Conservation (phyloP, 2,797 vertebrate genomes). For the Neopelma chrysocephalum region DNA sequence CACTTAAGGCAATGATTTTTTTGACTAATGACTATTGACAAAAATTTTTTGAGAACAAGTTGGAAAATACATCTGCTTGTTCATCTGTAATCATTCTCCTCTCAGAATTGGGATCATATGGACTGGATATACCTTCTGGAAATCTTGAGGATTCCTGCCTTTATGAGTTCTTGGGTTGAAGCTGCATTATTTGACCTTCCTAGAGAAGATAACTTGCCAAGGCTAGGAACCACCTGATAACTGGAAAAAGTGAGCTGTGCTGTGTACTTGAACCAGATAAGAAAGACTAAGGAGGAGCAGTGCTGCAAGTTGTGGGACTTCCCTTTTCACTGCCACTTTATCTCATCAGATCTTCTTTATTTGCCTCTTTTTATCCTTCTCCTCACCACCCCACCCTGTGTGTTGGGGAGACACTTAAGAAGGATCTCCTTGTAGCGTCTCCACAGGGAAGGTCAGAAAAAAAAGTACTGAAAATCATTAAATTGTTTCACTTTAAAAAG, state of each 20-base stretch:
- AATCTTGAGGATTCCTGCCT: not conserved
- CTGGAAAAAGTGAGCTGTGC: not conserved
- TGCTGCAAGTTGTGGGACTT: not conserved
- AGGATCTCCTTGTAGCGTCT: not conserved
- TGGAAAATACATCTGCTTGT: not conserved
- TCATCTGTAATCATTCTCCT: not conserved
- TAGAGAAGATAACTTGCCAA: not conserved
- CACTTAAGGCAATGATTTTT: not conserved
- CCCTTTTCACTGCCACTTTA: not conserved
- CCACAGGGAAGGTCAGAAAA: not conserved
- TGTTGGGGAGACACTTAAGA: not conserved
- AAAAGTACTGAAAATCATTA: not conserved
- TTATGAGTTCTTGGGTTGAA: not conserved
- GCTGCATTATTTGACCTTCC: not conserved
- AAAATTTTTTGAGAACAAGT: not conserved
- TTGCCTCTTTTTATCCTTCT: not conserved
- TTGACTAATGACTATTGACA: not conserved
- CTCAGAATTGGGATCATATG: not conserved
- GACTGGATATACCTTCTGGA: not conserved
- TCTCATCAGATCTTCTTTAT: not conserved
- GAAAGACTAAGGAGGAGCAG: not conserved
- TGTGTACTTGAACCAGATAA: not conserved
- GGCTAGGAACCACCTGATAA: not conserved
- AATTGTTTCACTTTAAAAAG: not conserved
- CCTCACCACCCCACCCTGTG: accelerated